phyloP scores from a whole-genome alignment of 2,797 vertebrate genomes.

The Alca torda region DNA sequence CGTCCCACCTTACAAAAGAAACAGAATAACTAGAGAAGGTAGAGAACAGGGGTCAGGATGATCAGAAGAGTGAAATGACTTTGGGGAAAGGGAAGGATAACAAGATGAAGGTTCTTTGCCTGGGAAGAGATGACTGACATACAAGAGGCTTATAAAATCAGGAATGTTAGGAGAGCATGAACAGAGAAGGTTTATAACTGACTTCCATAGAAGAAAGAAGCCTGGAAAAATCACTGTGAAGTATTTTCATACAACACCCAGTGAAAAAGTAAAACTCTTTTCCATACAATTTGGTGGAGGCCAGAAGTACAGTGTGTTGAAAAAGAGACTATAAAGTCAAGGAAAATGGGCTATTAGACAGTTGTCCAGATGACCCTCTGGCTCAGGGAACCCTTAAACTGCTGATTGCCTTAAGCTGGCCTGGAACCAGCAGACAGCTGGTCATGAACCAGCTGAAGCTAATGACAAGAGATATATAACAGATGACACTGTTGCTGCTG shows the following conservation, averaged over 20 bases:
- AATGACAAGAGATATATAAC: neutral
- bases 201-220: neutral
- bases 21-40: neutral
- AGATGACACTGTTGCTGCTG: neutral
- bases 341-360: neutral
- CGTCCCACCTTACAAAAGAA: neutral
- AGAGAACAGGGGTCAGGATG: neutral
- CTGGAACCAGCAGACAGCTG: neutral
- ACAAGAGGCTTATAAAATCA: neutral
- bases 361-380: neutral
- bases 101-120: neutral
- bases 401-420: neutral
- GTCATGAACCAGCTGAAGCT: neutral
- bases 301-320: neutral
- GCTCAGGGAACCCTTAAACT: slow-evolving; percentile 1
- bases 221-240: neutral
- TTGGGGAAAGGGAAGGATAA: neutral
- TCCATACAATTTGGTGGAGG: neutral
- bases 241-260: neutral
- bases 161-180: neutral
- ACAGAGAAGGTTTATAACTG: neutral
- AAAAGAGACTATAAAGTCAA: neutral
- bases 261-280: neutral
- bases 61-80: neutral
- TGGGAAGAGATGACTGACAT: neutral